Base-by-base conservation (phyloP, 2,113 vertebrate species). In the Forbesichthys papilliferus region DNA sequence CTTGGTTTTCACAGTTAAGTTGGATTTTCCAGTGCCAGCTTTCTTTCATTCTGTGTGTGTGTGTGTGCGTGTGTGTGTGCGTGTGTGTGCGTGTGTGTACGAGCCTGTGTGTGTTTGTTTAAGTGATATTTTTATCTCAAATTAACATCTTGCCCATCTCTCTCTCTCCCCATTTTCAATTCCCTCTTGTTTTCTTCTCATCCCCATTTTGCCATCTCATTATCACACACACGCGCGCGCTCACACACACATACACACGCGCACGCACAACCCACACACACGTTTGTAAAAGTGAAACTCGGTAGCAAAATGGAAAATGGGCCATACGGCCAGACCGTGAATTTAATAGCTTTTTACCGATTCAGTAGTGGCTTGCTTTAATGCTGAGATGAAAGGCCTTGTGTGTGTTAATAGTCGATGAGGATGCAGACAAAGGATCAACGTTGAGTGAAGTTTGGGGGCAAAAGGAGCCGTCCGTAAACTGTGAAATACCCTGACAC, bases 111-210 rank as follows among this genome's bases (percentile, higher is more conserved):
- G 55, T n/a, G 10, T 58, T 11, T 12, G 11, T 58, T 59, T 11
- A 51, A 47, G 70, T 73, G 84, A 60, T 85, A 81, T 86, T 85
- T 81, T 82, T 87, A 87, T 87, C 84, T 89, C 77, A 86, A 87
- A 87, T 88, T 71, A 85, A 76, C 85, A 89, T 89, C 80, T 75
- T 71, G 36, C 60, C 65, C 36, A 0, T 42, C 7, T 54, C 58
- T 76, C 57, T 60, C 61, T 64, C 72, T 63, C 81, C 58, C 61
- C 74, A 68, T 84, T 55, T 73, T 80, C 74, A 77, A 73, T 84
- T 77, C 76, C 82, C 80, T 67, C 56, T 74, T 76, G 70, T 75
- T 78, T 73, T 77, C 65, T 75, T 16, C 74, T 79, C 65, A 68
- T 75, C 59, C 72, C 62, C 16, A 18, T 82, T 80, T 75, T 81